phyloP scores from a whole-genome alignment of 1,140 invertebrate genomes.

The Neodiprion virginianus region DNA sequence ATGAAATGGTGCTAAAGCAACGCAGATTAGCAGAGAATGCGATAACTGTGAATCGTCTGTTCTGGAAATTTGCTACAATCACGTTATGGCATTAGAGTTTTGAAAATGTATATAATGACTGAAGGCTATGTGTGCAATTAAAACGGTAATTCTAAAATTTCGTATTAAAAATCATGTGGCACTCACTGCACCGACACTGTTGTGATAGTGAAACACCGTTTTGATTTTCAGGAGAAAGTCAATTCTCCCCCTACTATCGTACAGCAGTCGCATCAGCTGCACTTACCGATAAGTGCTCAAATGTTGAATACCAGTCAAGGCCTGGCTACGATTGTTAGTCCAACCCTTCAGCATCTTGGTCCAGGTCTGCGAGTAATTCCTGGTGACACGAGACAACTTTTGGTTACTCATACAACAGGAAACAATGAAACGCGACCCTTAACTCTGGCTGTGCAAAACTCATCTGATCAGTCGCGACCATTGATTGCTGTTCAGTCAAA shows the following conservation, averaged over 20 bases:
- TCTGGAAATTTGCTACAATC: constrained; percentile 30
- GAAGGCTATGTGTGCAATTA: too few relatives aligned
- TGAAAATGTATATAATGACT: too few relatives aligned
- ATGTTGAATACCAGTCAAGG: constrained; percentile 57
- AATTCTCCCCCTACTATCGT: constrained; percentile 40
- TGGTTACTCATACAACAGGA: constrained; percentile 54
- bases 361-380: constrained; percentile 55
- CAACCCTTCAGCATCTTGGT: constrained; percentile 55
- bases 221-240: constrained; percentile 45
- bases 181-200: too few relatives aligned
- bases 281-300: constrained; percentile 57
- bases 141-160: too few relatives aligned
- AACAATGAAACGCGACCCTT: constrained; percentile 50
- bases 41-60: not conserved
- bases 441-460: constrained; percentile 46
- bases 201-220: not conserved
- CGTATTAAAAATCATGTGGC: too few relatives aligned
- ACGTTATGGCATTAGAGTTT: too few relatives aligned
- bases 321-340: constrained; percentile 53
- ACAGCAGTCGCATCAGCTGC: constrained; percentile 51
- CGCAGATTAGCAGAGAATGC: constrained; percentile 22
- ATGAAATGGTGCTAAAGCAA: constrained; percentile 35
- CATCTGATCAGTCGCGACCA: constrained; percentile 44
- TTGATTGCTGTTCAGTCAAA: constrained; percentile 53
- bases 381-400: constrained; percentile 53